Evolutionary conservation across 2,888 invertebrate genomes (phyloP).

Genomic region (Protonemura montana): DNA sequence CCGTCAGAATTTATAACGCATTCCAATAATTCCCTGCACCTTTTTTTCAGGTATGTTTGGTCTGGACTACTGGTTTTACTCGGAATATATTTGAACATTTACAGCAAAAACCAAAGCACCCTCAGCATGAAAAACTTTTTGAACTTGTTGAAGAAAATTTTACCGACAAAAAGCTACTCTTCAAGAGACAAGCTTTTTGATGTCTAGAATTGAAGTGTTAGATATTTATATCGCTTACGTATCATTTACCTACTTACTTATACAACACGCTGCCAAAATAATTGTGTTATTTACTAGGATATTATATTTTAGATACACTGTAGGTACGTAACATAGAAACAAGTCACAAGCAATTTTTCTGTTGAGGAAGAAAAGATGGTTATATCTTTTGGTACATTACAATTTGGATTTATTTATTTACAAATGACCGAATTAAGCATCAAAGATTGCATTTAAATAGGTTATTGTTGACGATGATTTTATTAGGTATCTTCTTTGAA

Average conservation of each 20-base stretch:
- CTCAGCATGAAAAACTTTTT: conserved; percentile 20
- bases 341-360: no score
- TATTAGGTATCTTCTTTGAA: neutral
- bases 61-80: conserved; percentile 86
- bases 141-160: neutral
- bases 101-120: conserved; percentile 71
- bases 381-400: neutral
- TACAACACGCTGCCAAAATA: neutral
- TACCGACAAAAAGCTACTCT: neutral
- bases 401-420: neutral
- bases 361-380: neutral
- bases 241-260: neutral
- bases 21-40: no score
- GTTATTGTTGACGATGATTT: neutral
- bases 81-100: conserved; percentile 94
- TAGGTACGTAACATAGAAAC: no score
- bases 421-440: neutral
- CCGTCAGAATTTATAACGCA: no score
- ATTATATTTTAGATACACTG: no score
- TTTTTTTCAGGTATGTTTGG: conserved; percentile 81
- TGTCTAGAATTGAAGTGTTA: neutral
- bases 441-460: neutral
- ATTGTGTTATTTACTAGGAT: neutral
- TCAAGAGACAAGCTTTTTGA: neutral
- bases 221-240: neutral